Evolutionary conservation across 2,888 invertebrate genomes (phyloP).

Genomic region (Furcula furcula): DNA sequence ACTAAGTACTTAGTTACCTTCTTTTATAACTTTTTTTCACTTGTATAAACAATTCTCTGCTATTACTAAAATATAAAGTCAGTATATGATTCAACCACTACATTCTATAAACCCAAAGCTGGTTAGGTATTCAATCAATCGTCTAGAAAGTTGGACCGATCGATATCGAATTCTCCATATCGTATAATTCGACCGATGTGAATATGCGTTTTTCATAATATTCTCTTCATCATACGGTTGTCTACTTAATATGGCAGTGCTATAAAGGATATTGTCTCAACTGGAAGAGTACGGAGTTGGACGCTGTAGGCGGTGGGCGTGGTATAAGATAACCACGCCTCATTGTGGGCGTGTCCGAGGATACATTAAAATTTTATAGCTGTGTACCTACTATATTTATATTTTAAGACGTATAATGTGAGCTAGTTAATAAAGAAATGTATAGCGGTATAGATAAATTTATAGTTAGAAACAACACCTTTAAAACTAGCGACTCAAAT

Average conservation of each 20-base stretch:
- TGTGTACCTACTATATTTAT: slow-evolving; percentile 13
- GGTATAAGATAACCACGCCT: slow-evolving; percentile 57
- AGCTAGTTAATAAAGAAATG: background rate
- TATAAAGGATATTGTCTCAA: slow-evolving; percentile 57
- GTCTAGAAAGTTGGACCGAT: slow-evolving; percentile 76
- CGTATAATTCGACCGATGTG: slow-evolving; percentile 39
- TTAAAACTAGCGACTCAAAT: too few species aligned
- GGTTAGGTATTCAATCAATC: slow-evolving; percentile 65
- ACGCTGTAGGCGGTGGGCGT: slow-evolving; percentile 73
- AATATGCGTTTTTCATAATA: slow-evolving; percentile 27
- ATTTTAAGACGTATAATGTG: background rate
- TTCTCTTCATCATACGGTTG: slow-evolving; percentile 26
- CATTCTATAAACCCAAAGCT: slow-evolving; percentile 9
- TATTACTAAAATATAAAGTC: too few species aligned
- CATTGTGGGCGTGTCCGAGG: slow-evolving; percentile 52
- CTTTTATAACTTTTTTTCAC: too few species aligned
- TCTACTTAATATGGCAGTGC: slow-evolving; percentile 50
- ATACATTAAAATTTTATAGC: slow-evolving; percentile 36
- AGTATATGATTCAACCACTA: too few species aligned
- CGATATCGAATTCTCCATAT: slow-evolving; percentile 67
- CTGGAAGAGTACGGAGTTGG: slow-evolving; percentile 48
- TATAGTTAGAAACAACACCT: too few species aligned
- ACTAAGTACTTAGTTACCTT: too few species aligned
- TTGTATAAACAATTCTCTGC: too few species aligned
- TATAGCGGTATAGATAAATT: too few species aligned